These are phyloP conservation scores for Bombus turneri DNA, from an alignment of 1,140 invertebrate species.

Conservation along the genomic window DNA sequence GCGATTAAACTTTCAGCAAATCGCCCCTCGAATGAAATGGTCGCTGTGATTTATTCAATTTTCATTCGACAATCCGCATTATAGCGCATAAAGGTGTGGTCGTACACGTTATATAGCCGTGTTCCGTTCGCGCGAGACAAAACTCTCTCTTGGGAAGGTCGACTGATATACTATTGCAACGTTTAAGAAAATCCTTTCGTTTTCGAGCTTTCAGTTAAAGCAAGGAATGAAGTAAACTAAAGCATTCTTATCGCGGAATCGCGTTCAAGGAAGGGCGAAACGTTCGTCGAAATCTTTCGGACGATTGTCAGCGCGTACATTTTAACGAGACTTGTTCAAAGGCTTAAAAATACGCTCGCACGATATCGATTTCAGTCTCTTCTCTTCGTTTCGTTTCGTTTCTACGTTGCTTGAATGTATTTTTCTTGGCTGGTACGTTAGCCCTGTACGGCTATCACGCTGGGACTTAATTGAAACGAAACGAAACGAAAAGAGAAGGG, in stretches of 20 bases:
- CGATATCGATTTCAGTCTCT: not conserved
- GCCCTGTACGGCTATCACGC: not conserved
- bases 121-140: too few species aligned
- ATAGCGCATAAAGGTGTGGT: not conserved
- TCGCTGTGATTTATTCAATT: slow-evolving; percentile 20
- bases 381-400: not conserved
- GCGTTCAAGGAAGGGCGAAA: not conserved
- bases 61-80: slow-evolving; percentile 1
- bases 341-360: not conserved
- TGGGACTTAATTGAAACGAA: slow-evolving; percentile 21
- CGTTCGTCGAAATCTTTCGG: not conserved
- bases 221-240: not conserved
- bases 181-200: not conserved
- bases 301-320: not conserved
- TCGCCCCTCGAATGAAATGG: not conserved
- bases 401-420: not conserved
- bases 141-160: not conserved
- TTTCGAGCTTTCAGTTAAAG: not conserved
- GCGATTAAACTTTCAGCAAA: not conserved
- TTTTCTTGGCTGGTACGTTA: not conserved
- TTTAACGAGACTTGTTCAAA: slow-evolving; percentile 4
- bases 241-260: not conserved
- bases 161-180: not conserved
- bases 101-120: not conserved
- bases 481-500: not conserved